A percentile compares a stretch with the other conserved stretches of the same genome.
Conservation (phyloP, 1,140 invertebrate genomes). For the Zaprionus gabonicus region DNA sequence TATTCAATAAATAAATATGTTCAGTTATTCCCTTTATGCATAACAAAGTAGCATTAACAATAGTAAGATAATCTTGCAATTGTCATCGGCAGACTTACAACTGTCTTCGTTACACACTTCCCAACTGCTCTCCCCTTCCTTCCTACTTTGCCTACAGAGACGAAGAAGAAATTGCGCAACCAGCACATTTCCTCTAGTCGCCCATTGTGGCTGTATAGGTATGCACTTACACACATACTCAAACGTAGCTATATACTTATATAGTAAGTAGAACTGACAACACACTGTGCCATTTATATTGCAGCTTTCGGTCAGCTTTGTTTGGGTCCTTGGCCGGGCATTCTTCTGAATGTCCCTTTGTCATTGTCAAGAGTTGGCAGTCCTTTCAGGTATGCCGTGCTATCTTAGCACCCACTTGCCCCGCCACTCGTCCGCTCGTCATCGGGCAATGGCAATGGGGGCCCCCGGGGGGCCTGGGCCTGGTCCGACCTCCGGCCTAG, state of each 20-base stretch:
- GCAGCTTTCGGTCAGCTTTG: constrained; percentile 48
- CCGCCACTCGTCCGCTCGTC: neutral
- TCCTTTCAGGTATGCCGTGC: constrained; percentile 41
- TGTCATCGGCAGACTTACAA: neutral
- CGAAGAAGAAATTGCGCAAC: neutral
- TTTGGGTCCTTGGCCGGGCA: constrained; percentile 21
- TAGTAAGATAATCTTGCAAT: constrained; percentile 1
- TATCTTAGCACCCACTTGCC: constrained; percentile 40
- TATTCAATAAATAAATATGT: too few relatives aligned
- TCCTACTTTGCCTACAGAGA: neutral
- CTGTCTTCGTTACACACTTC: neutral
- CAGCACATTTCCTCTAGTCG: neutral
- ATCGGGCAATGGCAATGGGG: neutral
- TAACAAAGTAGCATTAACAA: neutral
- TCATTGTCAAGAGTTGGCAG: constrained; percentile 54
- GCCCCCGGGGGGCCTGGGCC: too few relatives aligned
- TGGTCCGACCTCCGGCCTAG: neutral
- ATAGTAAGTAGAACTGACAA: constrained; percentile 29
- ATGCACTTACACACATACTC: neutral
- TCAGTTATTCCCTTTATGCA: neutral
- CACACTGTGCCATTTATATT: constrained; percentile 45
- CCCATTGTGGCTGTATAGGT: neutral
- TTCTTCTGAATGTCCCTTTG: constrained; percentile 30
- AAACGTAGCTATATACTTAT: neutral
- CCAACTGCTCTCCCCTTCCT: neutral